Conservation (phyloP, 2,113 vertebrate genomes). For the Ranitomeya imitator region DNA sequence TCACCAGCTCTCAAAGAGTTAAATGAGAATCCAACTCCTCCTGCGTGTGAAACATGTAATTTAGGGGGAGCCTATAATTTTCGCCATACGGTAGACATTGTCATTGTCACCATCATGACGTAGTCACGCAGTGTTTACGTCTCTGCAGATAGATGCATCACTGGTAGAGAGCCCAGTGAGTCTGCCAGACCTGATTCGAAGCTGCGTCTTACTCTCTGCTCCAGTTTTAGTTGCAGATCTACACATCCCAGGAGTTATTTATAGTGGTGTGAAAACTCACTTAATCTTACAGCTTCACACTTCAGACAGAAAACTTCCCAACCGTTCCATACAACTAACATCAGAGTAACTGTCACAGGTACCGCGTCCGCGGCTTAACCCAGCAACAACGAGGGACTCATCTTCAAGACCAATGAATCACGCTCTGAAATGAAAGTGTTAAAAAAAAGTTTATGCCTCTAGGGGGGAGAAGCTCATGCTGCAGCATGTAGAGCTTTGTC, state of each 20-base stretch:
- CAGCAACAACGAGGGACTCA: not conserved
- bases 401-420: not conserved
- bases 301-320: slow-evolving; percentile 21
- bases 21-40: not conserved
- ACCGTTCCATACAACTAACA: not conserved
- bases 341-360: not conserved
- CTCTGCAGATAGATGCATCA: not conserved
- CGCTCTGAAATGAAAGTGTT: not conserved
- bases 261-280: slow-evolving; percentile 39
- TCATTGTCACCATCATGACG: not conserved
- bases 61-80: not conserved
- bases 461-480: not conserved
- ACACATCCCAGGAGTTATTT: slow-evolving; percentile 13
- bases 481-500: not conserved
- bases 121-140: slow-evolving; percentile 1
- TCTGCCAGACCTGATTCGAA: not conserved
- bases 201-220: not conserved
- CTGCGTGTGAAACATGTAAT: not conserved
- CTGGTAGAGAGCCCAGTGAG: not conserved
- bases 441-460: not conserved
- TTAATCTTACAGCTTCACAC: slow-evolving; percentile 27
- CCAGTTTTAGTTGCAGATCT: not conserved
- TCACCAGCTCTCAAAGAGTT: not conserved
- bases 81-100: not conserved
- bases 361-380: not conserved